A percentile compares a stretch with the other conserved stretches of the same genome.
phyloP scores from a whole-genome alignment of 1,140 invertebrate genomes.

The Drosophila orosa region DNA sequence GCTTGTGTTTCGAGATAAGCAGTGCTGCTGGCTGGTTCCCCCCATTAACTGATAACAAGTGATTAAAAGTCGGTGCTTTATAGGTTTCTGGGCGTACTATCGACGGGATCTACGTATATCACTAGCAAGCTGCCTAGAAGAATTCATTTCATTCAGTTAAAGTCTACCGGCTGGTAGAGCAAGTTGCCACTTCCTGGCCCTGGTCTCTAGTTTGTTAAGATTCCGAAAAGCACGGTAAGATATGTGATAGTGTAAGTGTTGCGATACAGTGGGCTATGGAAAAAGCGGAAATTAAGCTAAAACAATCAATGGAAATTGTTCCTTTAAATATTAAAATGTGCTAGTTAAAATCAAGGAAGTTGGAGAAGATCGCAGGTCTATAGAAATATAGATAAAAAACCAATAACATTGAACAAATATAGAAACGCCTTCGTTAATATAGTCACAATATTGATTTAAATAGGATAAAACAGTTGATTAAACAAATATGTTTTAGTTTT shows the following conservation, averaged over 20 bases:
- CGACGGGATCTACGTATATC: conserved; percentile 38
- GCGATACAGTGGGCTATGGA: neutral
- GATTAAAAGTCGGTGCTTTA: conserved; percentile 43
- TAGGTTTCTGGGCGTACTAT: conserved; percentile 28
- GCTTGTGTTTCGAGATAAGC: conserved; percentile 23
- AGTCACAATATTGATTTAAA: too few relatives aligned
- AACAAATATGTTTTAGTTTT: neutral
- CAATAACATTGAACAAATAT: neutral
- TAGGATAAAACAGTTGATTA: too few relatives aligned
- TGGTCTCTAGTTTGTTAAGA: conserved; percentile 18
- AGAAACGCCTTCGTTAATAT: neutral
- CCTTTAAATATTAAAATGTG: neutral
- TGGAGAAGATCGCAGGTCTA: neutral
- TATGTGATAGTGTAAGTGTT: neutral
- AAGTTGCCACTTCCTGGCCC: conserved; percentile 30
- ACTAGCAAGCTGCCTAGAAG: neutral
- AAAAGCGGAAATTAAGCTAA: neutral
- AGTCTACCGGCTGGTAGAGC: conserved; percentile 22
- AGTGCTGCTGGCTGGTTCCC: conserved; percentile 29
- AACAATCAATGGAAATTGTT: neutral
- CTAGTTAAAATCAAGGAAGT: neutral
- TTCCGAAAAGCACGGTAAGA: neutral
- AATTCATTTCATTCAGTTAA: conserved; percentile 55
- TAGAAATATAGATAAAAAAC: neutral
- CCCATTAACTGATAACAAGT: conserved; percentile 46